Conservation (phyloP, 1,140 invertebrate genomes). For the Vanessa tameamea region DNA sequence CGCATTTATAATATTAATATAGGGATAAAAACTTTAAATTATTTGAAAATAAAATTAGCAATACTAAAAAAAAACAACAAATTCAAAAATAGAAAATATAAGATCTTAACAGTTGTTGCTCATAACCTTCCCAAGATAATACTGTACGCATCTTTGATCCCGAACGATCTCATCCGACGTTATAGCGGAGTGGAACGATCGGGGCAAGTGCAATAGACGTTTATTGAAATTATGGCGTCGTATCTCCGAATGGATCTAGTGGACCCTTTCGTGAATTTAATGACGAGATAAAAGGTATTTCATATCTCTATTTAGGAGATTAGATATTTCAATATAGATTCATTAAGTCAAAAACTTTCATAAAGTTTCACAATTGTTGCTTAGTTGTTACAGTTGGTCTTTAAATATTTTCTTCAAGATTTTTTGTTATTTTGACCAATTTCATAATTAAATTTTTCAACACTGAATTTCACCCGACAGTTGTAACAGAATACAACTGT, state of each 20-base stretch:
- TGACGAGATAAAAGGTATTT: conserved; percentile 30
- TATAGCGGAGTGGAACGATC: conserved; percentile 36
- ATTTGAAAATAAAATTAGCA: no score
- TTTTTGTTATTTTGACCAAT: no score
- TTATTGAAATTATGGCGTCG: conserved; percentile 61
- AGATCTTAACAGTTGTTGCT: conserved; percentile 1
- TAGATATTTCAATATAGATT: conserved; percentile 9
- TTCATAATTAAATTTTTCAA: no score
- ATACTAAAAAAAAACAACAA: no score
- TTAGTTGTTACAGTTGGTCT: not conserved
- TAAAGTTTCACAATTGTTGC: not conserved
- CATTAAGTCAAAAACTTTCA: not conserved
- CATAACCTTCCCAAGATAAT: not conserved
- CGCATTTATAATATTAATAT: no score
- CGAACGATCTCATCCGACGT: conserved; percentile 26
- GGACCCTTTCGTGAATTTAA: conserved; percentile 39
- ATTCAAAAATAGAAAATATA: not conserved
- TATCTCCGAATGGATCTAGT: conserved; percentile 55
- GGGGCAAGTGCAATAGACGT: conserved; percentile 53
- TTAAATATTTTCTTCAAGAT: no score
- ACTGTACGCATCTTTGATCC: conserved; percentile 14
- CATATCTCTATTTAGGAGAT: conserved; percentile 30
- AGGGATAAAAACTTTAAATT: no score
- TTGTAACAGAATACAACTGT: no score
- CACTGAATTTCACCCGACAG: no score